Evolutionary conservation across 1,140 invertebrate species (phyloP).

Genomic region (Lethrus apterus): DNA sequence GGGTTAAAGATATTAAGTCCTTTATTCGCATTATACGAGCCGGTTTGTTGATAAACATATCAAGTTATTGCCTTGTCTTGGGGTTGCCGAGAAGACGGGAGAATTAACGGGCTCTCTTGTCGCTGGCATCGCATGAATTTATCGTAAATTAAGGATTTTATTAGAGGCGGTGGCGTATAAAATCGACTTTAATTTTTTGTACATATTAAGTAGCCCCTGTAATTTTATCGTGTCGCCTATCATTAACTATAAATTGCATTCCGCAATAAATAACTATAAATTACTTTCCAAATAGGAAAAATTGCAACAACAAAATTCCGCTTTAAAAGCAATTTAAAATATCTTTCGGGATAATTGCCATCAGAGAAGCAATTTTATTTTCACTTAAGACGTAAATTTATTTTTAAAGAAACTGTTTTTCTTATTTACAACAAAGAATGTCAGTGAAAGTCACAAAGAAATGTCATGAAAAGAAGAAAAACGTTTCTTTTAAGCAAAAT

Average conservation of each 20-base stretch:
- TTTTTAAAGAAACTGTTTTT: too few species aligned
- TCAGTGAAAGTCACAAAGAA: too few species aligned
- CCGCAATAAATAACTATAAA: too few species aligned
- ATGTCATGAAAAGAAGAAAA: too few species aligned
- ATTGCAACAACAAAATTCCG: too few species aligned
- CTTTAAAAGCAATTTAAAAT: too few species aligned
- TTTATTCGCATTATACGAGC: conserved; percentile 15
- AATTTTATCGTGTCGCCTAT: conserved; percentile 1
- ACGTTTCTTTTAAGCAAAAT: too few species aligned
- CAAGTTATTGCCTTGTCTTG: conserved; percentile 16
- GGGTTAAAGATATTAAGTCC: conserved; percentile 15
- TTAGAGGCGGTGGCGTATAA: conserved; percentile 1
- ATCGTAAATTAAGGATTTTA: conserved; percentile 16
- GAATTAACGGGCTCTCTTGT: conserved; percentile 9
- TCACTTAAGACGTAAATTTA: too few species aligned
- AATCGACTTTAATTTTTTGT: conserved; percentile 11
- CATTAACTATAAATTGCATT: conserved; percentile 5
- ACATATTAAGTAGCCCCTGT: conserved; percentile 9
- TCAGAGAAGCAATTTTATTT: too few species aligned
- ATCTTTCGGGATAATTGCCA: too few species aligned
- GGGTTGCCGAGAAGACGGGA: background rate
- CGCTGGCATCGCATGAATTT: conserved; percentile 10
- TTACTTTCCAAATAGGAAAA: too few species aligned
- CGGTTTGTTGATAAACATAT: conserved; percentile 16
- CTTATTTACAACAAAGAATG: too few species aligned